These are phyloP conservation scores for Tigriopus californicus DNA, from an alignment of 2,888 invertebrate genomes.

Conservation along the genomic window DNA sequence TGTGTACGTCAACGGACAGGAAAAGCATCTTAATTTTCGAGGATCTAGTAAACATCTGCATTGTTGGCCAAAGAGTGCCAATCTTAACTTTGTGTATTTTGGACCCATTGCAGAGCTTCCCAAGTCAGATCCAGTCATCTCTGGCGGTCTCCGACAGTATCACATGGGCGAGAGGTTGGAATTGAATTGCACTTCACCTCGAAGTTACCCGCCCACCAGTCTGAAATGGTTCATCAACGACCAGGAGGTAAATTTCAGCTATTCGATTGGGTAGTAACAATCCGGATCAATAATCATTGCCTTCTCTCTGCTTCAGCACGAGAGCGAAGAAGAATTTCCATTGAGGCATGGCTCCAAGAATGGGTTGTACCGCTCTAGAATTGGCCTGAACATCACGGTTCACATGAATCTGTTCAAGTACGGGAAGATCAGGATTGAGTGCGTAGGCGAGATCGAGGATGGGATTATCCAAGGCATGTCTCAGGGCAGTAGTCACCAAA, in stretches of 20 bases:
- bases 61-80: no score
- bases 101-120: slow-evolving; percentile 4
- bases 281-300: background rate
- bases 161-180: slow-evolving; percentile 2
- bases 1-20: no score
- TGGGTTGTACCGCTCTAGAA: slow-evolving; percentile 1
- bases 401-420: slow-evolving; percentile 1
- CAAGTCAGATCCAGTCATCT: slow-evolving; percentile 6
- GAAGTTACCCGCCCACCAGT: slow-evolving; percentile 7
- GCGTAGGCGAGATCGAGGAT: slow-evolving; percentile 9
- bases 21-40: no score
- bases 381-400: slow-evolving; percentile 9
- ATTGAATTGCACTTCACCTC: slow-evolving; percentile 10
- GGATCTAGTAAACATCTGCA: no score
- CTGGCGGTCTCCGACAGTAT: slow-evolving; percentile 9
- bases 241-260: slow-evolving; percentile 1
- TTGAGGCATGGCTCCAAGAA: slow-evolving; percentile 8
- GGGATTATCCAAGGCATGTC: slow-evolving; percentile 1
- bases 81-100: no score
- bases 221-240: slow-evolving; percentile 10
- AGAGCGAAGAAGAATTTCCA: background rate
- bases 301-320: background rate
- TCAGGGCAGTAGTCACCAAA: slow-evolving; percentile 12
- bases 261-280: no score
- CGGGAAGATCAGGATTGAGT: slow-evolving; percentile 7